These are phyloP conservation scores for Pristionchus pacificus DNA, from an alignment of 1,140 invertebrate species.

Conservation along the genomic window DNA sequence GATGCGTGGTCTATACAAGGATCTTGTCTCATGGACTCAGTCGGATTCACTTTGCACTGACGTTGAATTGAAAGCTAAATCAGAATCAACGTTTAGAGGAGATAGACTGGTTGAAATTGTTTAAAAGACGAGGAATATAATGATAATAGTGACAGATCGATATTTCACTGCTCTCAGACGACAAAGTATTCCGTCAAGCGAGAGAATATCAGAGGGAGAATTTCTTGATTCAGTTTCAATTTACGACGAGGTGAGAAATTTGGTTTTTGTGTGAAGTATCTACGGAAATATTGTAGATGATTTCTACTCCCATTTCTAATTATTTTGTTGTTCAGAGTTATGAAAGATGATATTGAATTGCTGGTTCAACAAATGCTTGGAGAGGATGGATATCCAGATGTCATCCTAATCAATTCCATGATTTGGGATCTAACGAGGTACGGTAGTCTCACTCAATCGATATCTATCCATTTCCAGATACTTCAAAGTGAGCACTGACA, in stretches of 20 bases:
- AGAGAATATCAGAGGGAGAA: neutral
- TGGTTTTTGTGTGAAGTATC: neutral
- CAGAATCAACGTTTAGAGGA: neutral
- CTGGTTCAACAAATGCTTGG: neutral
- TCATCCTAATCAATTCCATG: neutral
- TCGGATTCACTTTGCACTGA: neutral
- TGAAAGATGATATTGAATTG: neutral
- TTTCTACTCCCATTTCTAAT: too few relatives aligned
- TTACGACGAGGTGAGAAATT: neutral
- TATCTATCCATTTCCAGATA: neutral
- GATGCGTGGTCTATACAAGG: neutral
- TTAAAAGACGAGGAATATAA: neutral
- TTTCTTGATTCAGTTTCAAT: neutral
- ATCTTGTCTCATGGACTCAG: neutral
- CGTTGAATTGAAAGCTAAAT: neutral
- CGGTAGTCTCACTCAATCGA: neutral
- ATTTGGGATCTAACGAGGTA: neutral
- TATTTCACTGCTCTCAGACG: neutral
- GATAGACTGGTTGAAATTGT: neutral
- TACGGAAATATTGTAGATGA: neutral
- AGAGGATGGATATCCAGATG: neutral
- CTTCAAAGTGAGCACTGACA: neutral
- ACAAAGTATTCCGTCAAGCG: neutral
- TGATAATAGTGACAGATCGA: neutral
- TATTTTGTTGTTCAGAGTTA: too few relatives aligned